These are phyloP conservation scores for Rotaria magnacalcarata DNA, from an alignment of 2,888 invertebrate species.

Conservation along the genomic window DNA sequence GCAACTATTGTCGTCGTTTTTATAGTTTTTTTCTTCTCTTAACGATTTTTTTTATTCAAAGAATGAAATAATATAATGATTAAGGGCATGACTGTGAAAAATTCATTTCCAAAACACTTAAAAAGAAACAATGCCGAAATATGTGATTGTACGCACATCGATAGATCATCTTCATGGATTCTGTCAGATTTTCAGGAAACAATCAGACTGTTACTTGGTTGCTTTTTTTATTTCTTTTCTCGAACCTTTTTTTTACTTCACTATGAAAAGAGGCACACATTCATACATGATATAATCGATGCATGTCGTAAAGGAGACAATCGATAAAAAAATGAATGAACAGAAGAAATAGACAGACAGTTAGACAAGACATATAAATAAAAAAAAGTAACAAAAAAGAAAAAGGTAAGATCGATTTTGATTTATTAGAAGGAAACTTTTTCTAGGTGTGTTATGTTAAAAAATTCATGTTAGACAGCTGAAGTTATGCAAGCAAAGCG, in stretches of 20 bases:
- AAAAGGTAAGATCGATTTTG: not conserved
- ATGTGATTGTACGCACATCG: not conserved
- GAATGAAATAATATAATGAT: not conserved
- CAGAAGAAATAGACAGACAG: not conserved
- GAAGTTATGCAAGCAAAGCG: slow-evolving; percentile 11
- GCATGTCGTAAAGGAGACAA: not conserved
- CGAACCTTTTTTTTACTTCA: not conserved
- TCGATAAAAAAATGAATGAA: not conserved
- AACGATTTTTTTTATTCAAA: not conserved
- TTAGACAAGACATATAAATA: slow-evolving; percentile 1
- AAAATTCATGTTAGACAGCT: not conserved
- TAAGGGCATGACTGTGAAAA: not conserved
- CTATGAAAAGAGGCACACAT: not conserved
- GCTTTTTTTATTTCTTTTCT: not conserved
- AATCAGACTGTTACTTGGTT: not conserved
- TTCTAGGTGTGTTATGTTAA: not conserved
- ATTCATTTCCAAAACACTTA: not conserved
- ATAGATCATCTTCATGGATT: not conserved
- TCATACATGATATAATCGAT: not conserved
- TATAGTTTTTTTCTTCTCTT: not conserved
- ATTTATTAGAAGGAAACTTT: not conserved
- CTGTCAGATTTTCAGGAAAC: not conserved
- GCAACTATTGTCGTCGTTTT: not conserved
- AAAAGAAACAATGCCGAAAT: not conserved
- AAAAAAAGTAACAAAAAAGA: not conserved